A percentile compares a stretch with the other conserved stretches of the same genome.
These are phyloP conservation scores for Eira barbara DNA, from an alignment of 2,113 vertebrate species.

Conservation along the genomic window DNA sequence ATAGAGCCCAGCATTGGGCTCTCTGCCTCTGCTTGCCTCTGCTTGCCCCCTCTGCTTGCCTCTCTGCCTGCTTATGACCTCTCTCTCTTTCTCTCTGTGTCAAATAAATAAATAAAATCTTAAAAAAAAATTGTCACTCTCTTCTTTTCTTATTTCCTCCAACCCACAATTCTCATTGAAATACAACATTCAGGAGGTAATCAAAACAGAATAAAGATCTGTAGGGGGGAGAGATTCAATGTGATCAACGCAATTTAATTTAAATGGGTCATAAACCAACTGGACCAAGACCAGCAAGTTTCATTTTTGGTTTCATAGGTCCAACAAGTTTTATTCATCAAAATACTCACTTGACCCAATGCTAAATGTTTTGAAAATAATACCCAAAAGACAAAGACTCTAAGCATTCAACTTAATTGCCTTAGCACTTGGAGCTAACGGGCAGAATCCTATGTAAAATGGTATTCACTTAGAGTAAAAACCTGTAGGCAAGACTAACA, in stretches of 20 bases:
- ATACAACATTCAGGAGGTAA: background rate
- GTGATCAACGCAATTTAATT: background rate
- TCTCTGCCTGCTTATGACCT: no score
- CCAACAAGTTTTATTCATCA: background rate
- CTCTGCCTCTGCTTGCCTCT: no score
- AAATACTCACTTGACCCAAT: background rate
- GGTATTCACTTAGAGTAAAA: constrained; percentile 29
- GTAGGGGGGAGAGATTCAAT: background rate
- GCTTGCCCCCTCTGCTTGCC: no score
- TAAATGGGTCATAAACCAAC: background rate
- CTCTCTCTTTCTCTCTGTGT: no score
- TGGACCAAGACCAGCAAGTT: background rate
- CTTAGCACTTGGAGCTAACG: background rate
- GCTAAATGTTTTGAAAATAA: constrained; percentile 27
- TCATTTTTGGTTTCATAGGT: constrained; percentile 23
- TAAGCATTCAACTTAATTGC: background rate
- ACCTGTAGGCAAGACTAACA: constrained; percentile 27
- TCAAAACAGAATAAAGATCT: background rate
- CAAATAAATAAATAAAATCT: no score
- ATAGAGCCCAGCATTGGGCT: no score
- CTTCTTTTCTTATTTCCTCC: background rate
- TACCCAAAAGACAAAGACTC: background rate
- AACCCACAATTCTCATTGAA: background rate
- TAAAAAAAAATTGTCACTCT: background rate
- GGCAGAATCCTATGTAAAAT: background rate